Evolutionary conservation across 2,113 vertebrate species (phyloP), one percentile per base, ranked within the genome.

Genomic region (Salvelinus alpinus): DNA sequence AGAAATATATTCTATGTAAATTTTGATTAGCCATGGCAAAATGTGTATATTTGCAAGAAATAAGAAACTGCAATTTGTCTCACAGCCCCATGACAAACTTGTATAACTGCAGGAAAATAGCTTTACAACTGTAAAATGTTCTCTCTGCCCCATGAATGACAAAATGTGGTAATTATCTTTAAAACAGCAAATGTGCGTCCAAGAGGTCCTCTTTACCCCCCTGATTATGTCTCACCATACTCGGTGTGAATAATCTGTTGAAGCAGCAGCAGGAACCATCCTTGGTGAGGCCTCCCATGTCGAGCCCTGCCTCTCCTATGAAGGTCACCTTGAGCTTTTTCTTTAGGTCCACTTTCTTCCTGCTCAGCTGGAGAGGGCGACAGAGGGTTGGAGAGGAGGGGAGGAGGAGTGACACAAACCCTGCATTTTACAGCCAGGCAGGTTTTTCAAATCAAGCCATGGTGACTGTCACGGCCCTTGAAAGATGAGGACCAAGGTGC

Each of bases 221-320:
- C 5, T 34, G 31, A 34, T 5, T 27, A 27, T 18, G 29, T 1
- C 18, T 89, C 95, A 99, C 97, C 98, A 81, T 99, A 99, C 91
- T 99, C 98, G 7, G 96, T 96, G 87, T 97, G 96, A 92, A 99
- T 99, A 91, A 99, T 97, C 87, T 98, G 97, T 73, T 97, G 94
- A 85, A 97, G 94, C 47, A 99, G 94, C 84, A 99, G 96, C 85
- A 99, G 96, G 90, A 99, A 99, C 98, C 97, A 99, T 99, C 98
- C 88, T 99, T 99, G 66, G 98, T 99, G 82, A 99, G 90, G 64
- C 98, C 98, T 73, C 97, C 98, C 97, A 99, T 99, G 91, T 99
- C 98, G 34, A 99, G 94, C 77, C 98, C 98, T 81, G 97, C 97
- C 93, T 99, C 98, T 16, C 97, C 98, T 38, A 99, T 95, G 92